These are phyloP conservation scores for Pardalotus punctatus DNA, from an alignment of 2,113 vertebrate species.

Conservation along the genomic window DNA sequence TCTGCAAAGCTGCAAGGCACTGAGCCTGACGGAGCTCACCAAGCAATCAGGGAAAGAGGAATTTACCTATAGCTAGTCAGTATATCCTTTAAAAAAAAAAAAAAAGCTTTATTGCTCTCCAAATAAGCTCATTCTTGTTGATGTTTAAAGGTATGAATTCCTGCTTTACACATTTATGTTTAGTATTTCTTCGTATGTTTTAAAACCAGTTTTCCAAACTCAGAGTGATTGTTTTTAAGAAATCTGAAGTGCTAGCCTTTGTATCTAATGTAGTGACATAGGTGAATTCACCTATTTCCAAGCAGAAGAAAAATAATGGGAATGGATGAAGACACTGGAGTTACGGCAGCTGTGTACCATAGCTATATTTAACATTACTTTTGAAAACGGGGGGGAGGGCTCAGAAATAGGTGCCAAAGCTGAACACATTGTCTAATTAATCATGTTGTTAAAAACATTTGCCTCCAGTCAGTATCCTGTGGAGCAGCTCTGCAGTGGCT, in stretches of 20 bases:
- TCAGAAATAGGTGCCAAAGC: slow-evolving; percentile 62
- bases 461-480: background rate
- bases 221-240: slow-evolving; percentile 48
- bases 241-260: slow-evolving; percentile 43
- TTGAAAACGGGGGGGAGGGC: background rate
- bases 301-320: background rate
- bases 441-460: background rate
- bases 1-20: slow-evolving; percentile 95
- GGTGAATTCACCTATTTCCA: slow-evolving; percentile 16
- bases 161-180: slow-evolving; percentile 53
- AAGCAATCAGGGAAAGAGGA: slow-evolving; percentile 61
- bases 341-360: background rate
- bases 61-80: slow-evolving; percentile 53
- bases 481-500: background rate
- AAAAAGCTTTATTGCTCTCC: slow-evolving; percentile 64
- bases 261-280: background rate
- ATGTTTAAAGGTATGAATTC: slow-evolving; percentile 45
- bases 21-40: slow-evolving; percentile 65
- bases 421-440: background rate
- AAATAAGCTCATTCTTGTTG: slow-evolving; percentile 55
- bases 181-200: slow-evolving; percentile 9
- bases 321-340: background rate
- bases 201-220: slow-evolving; percentile 7
- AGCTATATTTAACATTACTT: background rate
- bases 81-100: slow-evolving; percentile 21